Evolutionary conservation across 2,113 vertebrate genomes (phyloP), one percentile per base, ranked within the genome.

Genomic region (Romanogobio albipinnatus): DNA sequence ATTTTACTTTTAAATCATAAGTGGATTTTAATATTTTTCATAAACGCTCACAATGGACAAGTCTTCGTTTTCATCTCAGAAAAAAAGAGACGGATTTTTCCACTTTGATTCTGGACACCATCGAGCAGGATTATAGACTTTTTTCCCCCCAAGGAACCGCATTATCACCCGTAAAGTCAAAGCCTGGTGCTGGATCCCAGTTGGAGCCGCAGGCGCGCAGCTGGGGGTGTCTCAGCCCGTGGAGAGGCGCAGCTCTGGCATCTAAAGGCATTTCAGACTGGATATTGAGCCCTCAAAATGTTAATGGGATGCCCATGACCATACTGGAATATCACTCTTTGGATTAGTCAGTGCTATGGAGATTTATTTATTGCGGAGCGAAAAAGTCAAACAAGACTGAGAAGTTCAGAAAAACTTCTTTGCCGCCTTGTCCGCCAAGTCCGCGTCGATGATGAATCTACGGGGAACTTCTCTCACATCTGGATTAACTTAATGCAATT

Each of bases 211-310:
- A 88, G 89, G 89, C 88, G 91, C 94, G 88, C 93, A 95, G 93
- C 92, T 94, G 95, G 94, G 93, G 91, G 92, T 92, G 92, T 71
- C 80, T 91, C 92, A 92, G 89, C 90, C 85, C 90, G 68, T 79
- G 83, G 89, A 91, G 88, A 88, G 89, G 88, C 86, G 85, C 86
- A 70, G 88, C 84, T 4, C 74, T 89, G 87, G 88, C 87, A 81
- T 84, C 85, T 96, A 96, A 97, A 95, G 94, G 94, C 93, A 95
- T 96, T 96, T 94, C 94, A 93, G 88, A 92, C 49, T 87, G 90
- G 90, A 91, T 89, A 90, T 91, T 93, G 84, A 93, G 11, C 13
- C 91, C 88, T 22, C 17, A 51, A 1, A 8, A 92, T 93, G 86
- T 88, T 82, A 87, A 87, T 87, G 93, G 94, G 95, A 94, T 94